Evolutionary conservation across 2,797 vertebrate species (phyloP), one percentile per base, ranked within the genome.

Genomic region (Sebastes itinus): DNA sequence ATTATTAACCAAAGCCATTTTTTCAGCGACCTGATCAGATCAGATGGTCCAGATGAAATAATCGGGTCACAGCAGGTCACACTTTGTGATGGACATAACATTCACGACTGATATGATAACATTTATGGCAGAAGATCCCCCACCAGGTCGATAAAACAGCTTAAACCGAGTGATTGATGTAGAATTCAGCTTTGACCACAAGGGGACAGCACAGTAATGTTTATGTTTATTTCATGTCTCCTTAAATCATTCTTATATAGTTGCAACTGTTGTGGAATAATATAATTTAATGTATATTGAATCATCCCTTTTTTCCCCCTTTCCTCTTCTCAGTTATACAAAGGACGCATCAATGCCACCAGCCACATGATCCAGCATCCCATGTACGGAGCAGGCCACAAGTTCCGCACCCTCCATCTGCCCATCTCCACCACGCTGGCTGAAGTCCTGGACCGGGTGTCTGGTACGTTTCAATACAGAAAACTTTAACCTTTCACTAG

Each of bases 291-390:
- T 18, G 38, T 42, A 42, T 42, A 42, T 42, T 42, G 38, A 42
- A 42, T 42, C 38, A 16, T 42, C 38, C 1, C 38, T 6, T 42
- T 42, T 42, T 42, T 16, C 38, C 38, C 38, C 38, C 14, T 28
- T 16, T 77, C 1, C 30, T 63, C 9, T 33, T 2, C 92, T 62
- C 90, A 99, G 99, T 90, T 99, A 4, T 99, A 99, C 90, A 99
- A 99, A 95, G 99, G 99, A 80, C 97, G 99, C 92, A 99, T 99
- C 91, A 99, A 99, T 89, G 99, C 99, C 78, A 99, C 98, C 73
- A 99, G 99, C 92, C 99, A 99, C 33, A 96, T 99, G 91, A 99
- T 99, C 92, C 99, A 99, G 84, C 99, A 99, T 94, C 98, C 99
- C 74, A 99, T 98, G 98, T 99, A 99, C 10, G 98, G 99, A 89